Base-by-base conservation (phyloP, 2,797 vertebrate species). In the Urosaurus nigricauda region DNA sequence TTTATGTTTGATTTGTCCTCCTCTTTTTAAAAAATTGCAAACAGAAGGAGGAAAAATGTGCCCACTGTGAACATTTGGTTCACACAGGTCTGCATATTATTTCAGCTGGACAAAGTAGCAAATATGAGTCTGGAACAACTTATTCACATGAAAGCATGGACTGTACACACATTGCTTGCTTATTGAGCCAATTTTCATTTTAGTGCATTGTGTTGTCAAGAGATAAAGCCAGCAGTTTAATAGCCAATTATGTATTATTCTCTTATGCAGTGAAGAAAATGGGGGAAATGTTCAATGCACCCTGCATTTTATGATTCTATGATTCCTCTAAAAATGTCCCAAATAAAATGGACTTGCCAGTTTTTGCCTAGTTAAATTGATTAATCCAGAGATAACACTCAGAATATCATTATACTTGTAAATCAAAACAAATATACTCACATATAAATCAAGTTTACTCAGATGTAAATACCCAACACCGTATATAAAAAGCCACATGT, bases 91-190 rank as follows among this genome's bases (percentile, higher is more conserved):
- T 0, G 80, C 0, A 0, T 94, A 21, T 90, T 94, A 86, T 89
- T 94, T 91, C 90, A 95, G 91, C 92, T 93, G 92, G 79, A n/a
- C 43, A 4, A 78, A 84, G 65, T 17, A 85, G 74, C 88, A n/a
- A 0, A 32, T 2, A 70, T 40, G 53, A 53, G n/a, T 87, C 89
- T 71, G 4, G 40, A 35, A 78, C 4, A 0, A 6, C 77, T 86
- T 85, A 90, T 47, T 68, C 82, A 73, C 77, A 11, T 0, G 3
- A 8, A 71, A 88, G 47, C 5, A 2, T 0, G n/a, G 56, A 21
- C 14, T 5, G 6, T 0, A 29, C 1, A 17, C 37, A 70, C 84
- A 88, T 75, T 32, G 0, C 1, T 13, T 79, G 80, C n/a, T 35
- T 0, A 7, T 14, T 74, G 43, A 86, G 14, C 0, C 24, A 68